phyloP scores from a whole-genome alignment of 1,140 invertebrate genomes.

The Chymomyza costata region DNA sequence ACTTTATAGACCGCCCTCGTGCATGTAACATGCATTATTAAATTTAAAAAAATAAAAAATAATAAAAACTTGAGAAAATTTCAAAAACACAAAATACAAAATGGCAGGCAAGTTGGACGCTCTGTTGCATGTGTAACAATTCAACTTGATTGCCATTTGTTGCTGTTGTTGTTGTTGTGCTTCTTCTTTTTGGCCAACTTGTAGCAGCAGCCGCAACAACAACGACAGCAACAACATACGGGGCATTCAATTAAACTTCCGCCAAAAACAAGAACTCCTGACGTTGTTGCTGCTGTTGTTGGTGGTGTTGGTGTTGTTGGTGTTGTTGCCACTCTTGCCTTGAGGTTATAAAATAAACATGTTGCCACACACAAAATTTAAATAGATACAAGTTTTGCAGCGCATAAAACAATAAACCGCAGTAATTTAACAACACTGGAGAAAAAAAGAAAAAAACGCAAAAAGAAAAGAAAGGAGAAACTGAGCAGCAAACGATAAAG shows the following conservation, averaged over 20 bases:
- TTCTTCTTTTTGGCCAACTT: too few species aligned
- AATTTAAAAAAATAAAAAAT: too few species aligned
- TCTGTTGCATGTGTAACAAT: slow-evolving; percentile 51
- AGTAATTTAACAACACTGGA: slow-evolving; percentile 41
- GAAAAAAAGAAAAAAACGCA: slow-evolving; percentile 13
- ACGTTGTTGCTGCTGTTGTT: slow-evolving; percentile 13
- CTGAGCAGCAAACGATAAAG: not conserved
- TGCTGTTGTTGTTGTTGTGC: slow-evolving; percentile 52
- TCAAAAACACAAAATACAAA: slow-evolving; percentile 37
- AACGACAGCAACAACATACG: slow-evolving; percentile 38
- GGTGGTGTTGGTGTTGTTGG: slow-evolving; percentile 5
- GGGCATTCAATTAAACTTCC: slow-evolving; percentile 74
- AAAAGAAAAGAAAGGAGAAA: slow-evolving; percentile 4
- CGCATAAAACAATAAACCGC: slow-evolving; percentile 70
- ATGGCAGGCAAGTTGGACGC: slow-evolving; percentile 22
- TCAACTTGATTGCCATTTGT: slow-evolving; percentile 70
- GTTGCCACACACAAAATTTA: slow-evolving; percentile 74
- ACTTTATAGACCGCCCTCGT: too few species aligned
- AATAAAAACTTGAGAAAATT: slow-evolving; percentile 68
- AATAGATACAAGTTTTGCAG: slow-evolving; percentile 73
- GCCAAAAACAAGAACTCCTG: slow-evolving; percentile 58
- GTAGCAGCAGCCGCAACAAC: slow-evolving; percentile 22
- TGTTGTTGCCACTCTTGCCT: slow-evolving; percentile 38
- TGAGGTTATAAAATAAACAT: slow-evolving; percentile 74
- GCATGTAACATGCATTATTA: slow-evolving; percentile 38